Percentiles rank a stretch among this genome's conserved stretches.
These are phyloP conservation scores for Stenoptilia bipunctidactyla DNA, from an alignment of 2,888 invertebrate genomes.

Conservation along the genomic window DNA sequence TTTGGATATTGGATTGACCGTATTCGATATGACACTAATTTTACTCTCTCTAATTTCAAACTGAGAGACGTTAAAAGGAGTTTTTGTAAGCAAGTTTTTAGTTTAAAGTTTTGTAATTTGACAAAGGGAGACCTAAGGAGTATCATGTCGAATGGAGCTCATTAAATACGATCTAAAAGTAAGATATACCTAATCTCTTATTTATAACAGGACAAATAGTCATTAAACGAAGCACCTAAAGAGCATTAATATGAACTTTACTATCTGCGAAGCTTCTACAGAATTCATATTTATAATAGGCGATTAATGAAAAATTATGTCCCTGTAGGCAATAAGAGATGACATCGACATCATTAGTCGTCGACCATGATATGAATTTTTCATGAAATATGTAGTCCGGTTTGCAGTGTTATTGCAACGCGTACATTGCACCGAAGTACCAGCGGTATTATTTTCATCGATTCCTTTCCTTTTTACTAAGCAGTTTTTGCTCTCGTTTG, in stretches of 20 bases:
- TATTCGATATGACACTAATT: no score
- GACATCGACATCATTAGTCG: constrained; percentile 61
- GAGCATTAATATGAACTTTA: background rate
- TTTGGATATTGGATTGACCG: no score
- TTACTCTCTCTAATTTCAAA: no score
- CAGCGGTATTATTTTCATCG: constrained; percentile 38
- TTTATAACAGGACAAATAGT: no score
- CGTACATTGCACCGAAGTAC: constrained; percentile 26
- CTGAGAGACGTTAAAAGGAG: no score
- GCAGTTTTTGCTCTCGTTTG: constrained; percentile 37
- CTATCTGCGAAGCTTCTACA: background rate
- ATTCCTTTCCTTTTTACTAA: constrained; percentile 30
- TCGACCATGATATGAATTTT: constrained; percentile 59
- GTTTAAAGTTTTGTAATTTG: no score
- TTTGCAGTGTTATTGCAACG: constrained; percentile 27
- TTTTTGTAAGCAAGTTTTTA: no score
- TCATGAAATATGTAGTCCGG: constrained; percentile 58
- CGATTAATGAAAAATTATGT: constrained; percentile 58
- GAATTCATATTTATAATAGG: constrained; percentile 25
- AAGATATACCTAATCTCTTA: no score
- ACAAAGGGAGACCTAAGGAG: no score
- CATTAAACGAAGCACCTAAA: no score
- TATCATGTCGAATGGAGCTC: background rate
- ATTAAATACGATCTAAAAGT: no score
- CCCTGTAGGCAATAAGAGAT: constrained; percentile 54